These are phyloP conservation scores for Neosilurus mollespiculum DNA, from an alignment of 2,797 vertebrate genomes.

Conservation along the genomic window DNA sequence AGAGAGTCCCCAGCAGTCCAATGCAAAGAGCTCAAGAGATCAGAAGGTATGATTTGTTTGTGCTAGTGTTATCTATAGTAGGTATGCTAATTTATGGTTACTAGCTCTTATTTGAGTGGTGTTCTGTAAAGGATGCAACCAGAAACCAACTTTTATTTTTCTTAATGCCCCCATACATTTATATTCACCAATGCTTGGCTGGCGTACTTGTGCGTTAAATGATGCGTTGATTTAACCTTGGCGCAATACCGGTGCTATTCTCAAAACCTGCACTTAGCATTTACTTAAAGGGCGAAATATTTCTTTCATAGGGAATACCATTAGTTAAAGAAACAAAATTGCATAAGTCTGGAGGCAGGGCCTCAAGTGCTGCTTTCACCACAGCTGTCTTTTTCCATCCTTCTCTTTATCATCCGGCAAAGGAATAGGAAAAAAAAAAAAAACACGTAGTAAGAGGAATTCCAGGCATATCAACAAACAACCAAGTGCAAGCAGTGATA, in stretches of 20 bases:
- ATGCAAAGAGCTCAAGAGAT: conserved; percentile 36
- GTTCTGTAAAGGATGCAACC: not conserved
- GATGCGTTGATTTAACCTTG: not conserved
- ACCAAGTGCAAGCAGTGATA: conserved; percentile 52
- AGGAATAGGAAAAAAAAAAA: conserved; percentile 23
- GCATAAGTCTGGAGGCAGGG: conserved; percentile 19
- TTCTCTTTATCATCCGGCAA: conserved; percentile 40
- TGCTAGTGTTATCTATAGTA: not conserved
- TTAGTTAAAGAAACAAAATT: conserved; percentile 48
- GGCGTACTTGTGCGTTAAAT: not conserved
- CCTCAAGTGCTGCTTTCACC: conserved; percentile 50
- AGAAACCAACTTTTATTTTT: not conserved
- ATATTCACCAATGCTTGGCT: not conserved
- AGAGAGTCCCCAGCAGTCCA: conserved; percentile 32
- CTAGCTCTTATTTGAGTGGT: not conserved
- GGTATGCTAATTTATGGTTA: not conserved
- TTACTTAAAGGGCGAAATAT: conserved; percentile 17
- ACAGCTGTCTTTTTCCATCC: conserved; percentile 47
- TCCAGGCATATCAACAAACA: conserved; percentile 55
- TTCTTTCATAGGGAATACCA: conserved; percentile 33
- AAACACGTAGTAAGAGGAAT: conserved; percentile 40
- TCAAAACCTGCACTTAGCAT: not conserved
- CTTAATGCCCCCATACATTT: not conserved
- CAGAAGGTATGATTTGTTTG: conserved; percentile 47
- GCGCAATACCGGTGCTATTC: not conserved